These are phyloP conservation scores for Nemapogon koenigi DNA, from an alignment of 2,888 invertebrate genomes.

Conservation along the genomic window DNA sequence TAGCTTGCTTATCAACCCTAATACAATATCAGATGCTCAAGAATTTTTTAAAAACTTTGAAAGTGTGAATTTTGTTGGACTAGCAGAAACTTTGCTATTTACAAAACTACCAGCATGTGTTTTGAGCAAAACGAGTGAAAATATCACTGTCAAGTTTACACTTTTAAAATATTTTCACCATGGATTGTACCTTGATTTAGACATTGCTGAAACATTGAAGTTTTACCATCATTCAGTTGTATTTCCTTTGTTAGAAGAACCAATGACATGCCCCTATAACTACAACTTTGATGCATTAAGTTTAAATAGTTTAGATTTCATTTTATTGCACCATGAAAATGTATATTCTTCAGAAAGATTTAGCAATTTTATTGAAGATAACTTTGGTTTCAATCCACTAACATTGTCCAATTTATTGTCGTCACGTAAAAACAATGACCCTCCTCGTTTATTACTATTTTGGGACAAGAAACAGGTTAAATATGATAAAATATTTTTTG, in stretches of 20 bases:
- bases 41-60: conserved; percentile 32
- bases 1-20: conserved; percentile 15
- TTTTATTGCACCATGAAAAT: conserved; percentile 22
- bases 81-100: conserved; percentile 26
- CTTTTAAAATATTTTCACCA: conserved; percentile 13
- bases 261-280: background rate
- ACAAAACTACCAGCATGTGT: conserved; percentile 25
- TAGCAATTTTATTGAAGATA: conserved; percentile 27
- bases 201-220: conserved; percentile 10
- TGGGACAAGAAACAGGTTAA: conserved; percentile 31
- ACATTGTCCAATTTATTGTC: conserved; percentile 17
- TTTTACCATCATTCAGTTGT: background rate
- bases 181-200: conserved; percentile 12
- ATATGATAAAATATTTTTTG: conserved; percentile 36
- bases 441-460: conserved; percentile 30
- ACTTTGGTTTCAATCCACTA: conserved; percentile 23
- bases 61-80: conserved; percentile 39
- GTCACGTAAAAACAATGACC: conserved; percentile 13
- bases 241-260: background rate
- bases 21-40: conserved; percentile 24
- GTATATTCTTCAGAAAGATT: conserved; percentile 29
- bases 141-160: conserved; percentile 30
- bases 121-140: conserved; percentile 24
- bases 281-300: conserved; percentile 11
- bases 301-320: conserved; percentile 26